Evolutionary conservation across 1,140 invertebrate genomes (phyloP), one percentile per base, ranked within the genome.

Genomic region (Chlorops oryzae): DNA sequence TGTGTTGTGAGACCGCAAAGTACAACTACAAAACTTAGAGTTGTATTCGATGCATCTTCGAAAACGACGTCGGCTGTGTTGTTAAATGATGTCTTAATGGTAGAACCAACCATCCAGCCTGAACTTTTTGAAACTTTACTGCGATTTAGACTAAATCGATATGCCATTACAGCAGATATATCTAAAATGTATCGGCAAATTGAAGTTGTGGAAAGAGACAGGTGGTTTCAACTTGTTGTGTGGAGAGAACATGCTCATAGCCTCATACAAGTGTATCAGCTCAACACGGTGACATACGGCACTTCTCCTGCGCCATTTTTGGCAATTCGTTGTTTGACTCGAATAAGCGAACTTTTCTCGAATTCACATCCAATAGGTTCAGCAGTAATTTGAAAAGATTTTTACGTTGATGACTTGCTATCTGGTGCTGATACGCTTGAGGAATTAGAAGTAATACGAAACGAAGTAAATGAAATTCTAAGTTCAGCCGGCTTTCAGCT

Each of bases 81-180:
- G 10, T 43, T 65, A 18, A 63, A 56, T 42, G 50, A 52, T 17
- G n/a, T 44, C 5, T 27, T 52, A 22, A 50, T 50, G 47, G 40
- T 46, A 24, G 54, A 42, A 5, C 54, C 46, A 17, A 56, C 24
- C 24, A 21, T 56, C 24, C 54, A 56, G 41, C 41, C 39, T 22
- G 46, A 52, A 15, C 17, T 56, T 67, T 59, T 51, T 54, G 7
- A 57, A 67, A 50, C 57, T 63, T 27, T 73, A 68, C 48, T 48
- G 58, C 40, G 74, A 73, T 44, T 42, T 74, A 17, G 74, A 63
- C 66, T 52, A 62, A n/a, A 57, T 59, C 5, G 52, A 57, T 41
- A 42, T 56, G 50, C 46, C 12, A 46, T 59, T 12, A 57, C 57
- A 17, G 59, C 56, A 12, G 57, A 63, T 34, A 51, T 56, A 6